Percentiles rank a stretch among this genome's conserved stretches.
These are phyloP conservation scores for Periphyllus acericola DNA, from an alignment of 2,888 invertebrate species.

Conservation along the genomic window DNA sequence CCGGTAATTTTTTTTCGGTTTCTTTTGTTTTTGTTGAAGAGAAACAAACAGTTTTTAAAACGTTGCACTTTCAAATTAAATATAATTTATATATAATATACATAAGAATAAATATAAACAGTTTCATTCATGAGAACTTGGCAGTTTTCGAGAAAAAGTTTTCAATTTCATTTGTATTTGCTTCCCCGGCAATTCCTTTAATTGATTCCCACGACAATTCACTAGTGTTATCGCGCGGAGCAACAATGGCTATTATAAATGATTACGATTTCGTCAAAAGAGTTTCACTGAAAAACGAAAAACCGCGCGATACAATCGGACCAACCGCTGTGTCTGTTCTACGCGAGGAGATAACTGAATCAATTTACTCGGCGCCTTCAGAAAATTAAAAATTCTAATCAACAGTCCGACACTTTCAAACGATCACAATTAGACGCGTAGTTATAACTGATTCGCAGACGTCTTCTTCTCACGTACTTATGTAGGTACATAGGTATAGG, in stretches of 20 bases:
- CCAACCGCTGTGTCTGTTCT: not conserved
- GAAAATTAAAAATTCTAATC: conserved; percentile 31
- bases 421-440: not conserved
- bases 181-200: not conserved
- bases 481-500: no score
- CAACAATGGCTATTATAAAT: conserved; percentile 8
- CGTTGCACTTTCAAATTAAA: conserved; percentile 31
- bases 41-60: not conserved
- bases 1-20: conserved; percentile 17
- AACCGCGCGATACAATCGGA: not conserved
- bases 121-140: not conserved
- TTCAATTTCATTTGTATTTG: conserved; percentile 15
- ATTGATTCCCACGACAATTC: conserved; percentile 2
- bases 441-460: not conserved
- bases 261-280: conserved; percentile 1
- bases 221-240: not conserved
- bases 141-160: conserved; percentile 23
- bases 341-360: not conserved
- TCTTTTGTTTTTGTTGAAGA: not conserved
- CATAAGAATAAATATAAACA: no score
- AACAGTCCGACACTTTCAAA: conserved; percentile 23
- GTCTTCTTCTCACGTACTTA: no score
- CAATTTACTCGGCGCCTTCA: not conserved
- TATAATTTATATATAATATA: not conserved
- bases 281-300: conserved; percentile 42